A percentile compares a stretch with the other conserved stretches of the same genome.
phyloP scores from a whole-genome alignment of 2,797 vertebrate species.

The Triplophysa yarkandensis region DNA sequence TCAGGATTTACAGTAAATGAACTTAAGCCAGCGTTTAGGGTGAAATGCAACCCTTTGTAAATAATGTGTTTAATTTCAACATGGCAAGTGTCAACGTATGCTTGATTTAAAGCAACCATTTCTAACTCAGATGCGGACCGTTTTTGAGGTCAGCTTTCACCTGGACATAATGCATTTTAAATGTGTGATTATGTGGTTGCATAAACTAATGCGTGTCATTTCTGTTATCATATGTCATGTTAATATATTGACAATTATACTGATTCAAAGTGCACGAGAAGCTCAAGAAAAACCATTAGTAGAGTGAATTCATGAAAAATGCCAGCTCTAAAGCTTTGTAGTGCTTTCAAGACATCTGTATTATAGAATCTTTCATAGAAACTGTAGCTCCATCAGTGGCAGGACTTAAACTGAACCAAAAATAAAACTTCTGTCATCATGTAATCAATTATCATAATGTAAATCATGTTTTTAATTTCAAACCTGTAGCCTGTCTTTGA shows the following conservation, averaged over 20 bases:
- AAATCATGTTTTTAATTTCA: too few relatives aligned
- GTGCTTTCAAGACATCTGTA: neutral
- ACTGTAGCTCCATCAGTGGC: neutral
- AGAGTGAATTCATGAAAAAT: neutral
- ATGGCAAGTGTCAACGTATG: neutral
- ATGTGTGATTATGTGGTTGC: neutral
- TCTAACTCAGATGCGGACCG: neutral
- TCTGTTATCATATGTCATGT: neutral
- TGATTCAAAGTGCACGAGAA: neutral
- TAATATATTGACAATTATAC: neutral
- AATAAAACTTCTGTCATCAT: too few relatives aligned
- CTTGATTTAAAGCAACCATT: constrained; percentile 1
- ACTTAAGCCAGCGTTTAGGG: constrained; percentile 8
- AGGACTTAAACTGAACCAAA: too few relatives aligned
- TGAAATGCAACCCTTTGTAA: neutral
- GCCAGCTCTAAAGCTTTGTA: neutral
- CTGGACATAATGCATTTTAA: neutral
- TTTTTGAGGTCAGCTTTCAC: neutral
- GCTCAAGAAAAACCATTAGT: neutral
- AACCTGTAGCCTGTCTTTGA: too few relatives aligned
- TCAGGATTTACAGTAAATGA: constrained; percentile 36
- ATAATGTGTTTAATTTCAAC: neutral
- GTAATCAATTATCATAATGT: too few relatives aligned
- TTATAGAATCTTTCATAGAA: neutral
- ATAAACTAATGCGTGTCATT: neutral